Evolutionary conservation across 1,140 invertebrate genomes (phyloP), one percentile per base, ranked within the genome.

Genomic region (Dufourea novaeangliae): DNA sequence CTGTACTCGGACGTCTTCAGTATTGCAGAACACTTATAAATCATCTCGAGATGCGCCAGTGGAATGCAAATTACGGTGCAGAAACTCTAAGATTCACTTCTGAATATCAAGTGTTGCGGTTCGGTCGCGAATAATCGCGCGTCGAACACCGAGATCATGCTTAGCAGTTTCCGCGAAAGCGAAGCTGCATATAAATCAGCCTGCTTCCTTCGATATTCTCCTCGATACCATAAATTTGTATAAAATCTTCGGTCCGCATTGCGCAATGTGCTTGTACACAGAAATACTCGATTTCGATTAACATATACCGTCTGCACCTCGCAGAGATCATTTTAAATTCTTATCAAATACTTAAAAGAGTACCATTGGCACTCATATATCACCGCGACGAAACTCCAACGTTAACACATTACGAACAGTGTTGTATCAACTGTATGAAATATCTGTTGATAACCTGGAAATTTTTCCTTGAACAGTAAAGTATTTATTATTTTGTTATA

Each of bases 31-130:
- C 41, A 57, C 50, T 68, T 68, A 34, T 39, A 75, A 75, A 75
- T 68, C 63, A 68, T 41, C 39, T 22, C 52, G 63, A 57, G 63
- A 44, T 56, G 67, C 63, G 72, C 14, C 32, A 34, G 22, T 11
- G 63, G 67, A 66, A 75, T 75, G 72, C 63, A 75, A 75, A 75
- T 75, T 14, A 29, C 29, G 32, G 17, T 3, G n/a, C 27, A 56
- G 72, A 67, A 34, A 74, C 46, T 34, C 44, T 41, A 57, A 17
- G 39, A 68, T 75, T 75, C 72, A 34, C 72, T 68, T 68, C 14
- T 75, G 72, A 75, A 75, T 75, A 75, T 75, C 63, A 57, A 75
- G 72, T 75, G 68, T 57, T 50, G 27, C 25, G 25, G 72, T 68
- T 75, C 63, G 22, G 63, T 32, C 52, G 63, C 25, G 72, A 44